Conservation (phyloP, 2,888 invertebrate species). For the Lasioglossum villosulum region DNA sequence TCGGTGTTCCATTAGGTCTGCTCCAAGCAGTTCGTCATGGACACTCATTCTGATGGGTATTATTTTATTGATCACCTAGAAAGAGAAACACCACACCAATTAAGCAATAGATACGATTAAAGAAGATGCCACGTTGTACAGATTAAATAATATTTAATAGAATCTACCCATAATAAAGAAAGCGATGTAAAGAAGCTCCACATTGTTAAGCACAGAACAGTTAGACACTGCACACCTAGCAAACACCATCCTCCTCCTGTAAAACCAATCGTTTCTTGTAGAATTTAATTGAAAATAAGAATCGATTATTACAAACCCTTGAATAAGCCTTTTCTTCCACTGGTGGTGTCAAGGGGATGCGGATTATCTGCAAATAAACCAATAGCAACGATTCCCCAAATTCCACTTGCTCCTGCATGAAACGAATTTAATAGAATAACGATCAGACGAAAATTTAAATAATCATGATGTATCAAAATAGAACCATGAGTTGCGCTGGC, state of each 20-base stretch:
- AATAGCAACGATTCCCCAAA: conserved; percentile 93
- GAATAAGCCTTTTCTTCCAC: conserved; percentile 90
- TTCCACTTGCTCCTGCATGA: conserved; percentile 82
- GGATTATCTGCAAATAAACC: conserved; percentile 96
- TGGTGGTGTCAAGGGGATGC: conserved; percentile 91
- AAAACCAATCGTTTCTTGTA: conserved; percentile 16
- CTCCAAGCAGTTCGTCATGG: conserved; percentile 94
- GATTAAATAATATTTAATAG: conserved; percentile 9
- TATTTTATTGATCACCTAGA: conserved; percentile 88
- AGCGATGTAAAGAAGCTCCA: conserved; percentile 92
- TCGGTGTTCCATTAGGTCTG: conserved; percentile 94
- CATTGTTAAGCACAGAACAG: conserved; percentile 88
- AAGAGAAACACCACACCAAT: background rate
- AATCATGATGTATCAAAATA: background rate
- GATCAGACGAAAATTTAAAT: background rate
- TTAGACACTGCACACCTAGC: conserved; percentile 92
- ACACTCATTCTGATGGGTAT: conserved; percentile 94
- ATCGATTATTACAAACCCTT: conserved; percentile 86
- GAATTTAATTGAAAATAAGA: conserved; percentile 11
- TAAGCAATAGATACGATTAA: background rate
- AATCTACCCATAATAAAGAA: conserved; percentile 89
- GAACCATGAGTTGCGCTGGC: conserved; percentile 94
- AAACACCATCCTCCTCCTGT: conserved; percentile 95
- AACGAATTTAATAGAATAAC: conserved; percentile 19
- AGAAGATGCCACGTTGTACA: conserved; percentile 36